Percentiles rank a stretch among this genome's conserved stretches.
These are phyloP conservation scores for Sinohyriopsis cumingii DNA, from an alignment of 2,888 invertebrate genomes.

Conservation along the genomic window DNA sequence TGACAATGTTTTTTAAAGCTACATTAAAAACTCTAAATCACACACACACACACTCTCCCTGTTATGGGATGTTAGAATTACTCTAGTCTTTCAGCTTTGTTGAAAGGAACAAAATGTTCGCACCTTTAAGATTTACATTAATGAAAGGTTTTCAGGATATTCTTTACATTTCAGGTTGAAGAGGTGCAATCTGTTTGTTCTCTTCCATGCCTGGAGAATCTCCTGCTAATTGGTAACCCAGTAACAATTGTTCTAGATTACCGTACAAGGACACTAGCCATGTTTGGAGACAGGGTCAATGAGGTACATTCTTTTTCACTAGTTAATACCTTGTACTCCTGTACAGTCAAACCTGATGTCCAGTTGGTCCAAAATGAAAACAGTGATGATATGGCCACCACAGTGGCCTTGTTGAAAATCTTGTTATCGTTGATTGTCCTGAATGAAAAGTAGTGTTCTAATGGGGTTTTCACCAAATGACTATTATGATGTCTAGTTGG, in stretches of 20 bases:
- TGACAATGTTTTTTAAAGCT: too few relatives aligned
- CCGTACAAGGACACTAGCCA: conserved; percentile 89
- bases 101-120: background rate
- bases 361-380: too few relatives aligned
- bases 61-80: too few relatives aligned
- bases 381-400: too few relatives aligned
- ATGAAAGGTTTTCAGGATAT: conserved; percentile 66
- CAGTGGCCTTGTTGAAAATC: too few relatives aligned
- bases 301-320: conserved; percentile 74
- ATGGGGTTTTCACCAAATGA: too few relatives aligned
- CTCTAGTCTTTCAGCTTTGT: background rate
- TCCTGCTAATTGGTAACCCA: conserved; percentile 91
- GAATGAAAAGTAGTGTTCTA: too few relatives aligned
- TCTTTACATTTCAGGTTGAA: conserved; percentile 49
- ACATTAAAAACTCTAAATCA: too few relatives aligned
- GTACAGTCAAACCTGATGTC: background rate
- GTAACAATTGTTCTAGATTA: conserved; percentile 91
- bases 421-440: too few relatives aligned
- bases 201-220: conserved; percentile 88
- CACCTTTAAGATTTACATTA: background rate
- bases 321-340: background rate
- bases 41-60: too few relatives aligned
- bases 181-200: conserved; percentile 86
- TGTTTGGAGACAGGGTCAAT: conserved; percentile 86
- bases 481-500: too few relatives aligned